These are phyloP conservation scores for Aramus guarauna DNA, from an alignment of 2,113 vertebrate genomes.

Conservation along the genomic window DNA sequence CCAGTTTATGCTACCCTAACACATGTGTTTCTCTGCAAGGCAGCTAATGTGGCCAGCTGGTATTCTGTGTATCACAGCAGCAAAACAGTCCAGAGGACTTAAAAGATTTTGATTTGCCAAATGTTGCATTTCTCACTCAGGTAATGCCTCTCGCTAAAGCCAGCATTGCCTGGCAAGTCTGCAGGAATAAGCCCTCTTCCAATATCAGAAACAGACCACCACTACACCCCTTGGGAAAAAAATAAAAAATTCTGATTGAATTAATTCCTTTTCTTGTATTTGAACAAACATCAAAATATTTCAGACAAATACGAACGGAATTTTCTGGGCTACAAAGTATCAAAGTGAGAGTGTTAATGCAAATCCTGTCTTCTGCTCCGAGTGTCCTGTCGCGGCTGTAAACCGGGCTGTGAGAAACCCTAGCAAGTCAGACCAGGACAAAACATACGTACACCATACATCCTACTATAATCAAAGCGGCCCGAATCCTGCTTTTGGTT, in stretches of 20 bases:
- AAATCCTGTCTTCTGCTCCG: too few species aligned
- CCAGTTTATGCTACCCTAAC: neutral
- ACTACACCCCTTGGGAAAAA: neutral
- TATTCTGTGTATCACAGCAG: neutral
- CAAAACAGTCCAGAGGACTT: neutral
- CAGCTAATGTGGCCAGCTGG: neutral
- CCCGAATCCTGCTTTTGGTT: neutral
- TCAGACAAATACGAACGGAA: neutral
- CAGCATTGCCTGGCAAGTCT: neutral
- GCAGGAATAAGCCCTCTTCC: neutral
- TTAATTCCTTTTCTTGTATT: neutral
- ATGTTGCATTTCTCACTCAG: neutral
- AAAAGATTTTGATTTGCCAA: neutral
- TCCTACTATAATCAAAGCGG: neutral
- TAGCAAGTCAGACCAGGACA: neutral
- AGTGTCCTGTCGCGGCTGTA: neutral
- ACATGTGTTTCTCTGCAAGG: neutral
- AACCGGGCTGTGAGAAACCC: neutral
- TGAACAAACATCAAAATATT: neutral
- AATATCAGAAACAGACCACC: neutral
- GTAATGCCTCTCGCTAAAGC: neutral
- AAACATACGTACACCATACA: neutral
- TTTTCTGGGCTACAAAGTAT: neutral
- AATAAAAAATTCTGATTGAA: too few species aligned
- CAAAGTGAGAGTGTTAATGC: neutral